Conservation (phyloP, 2,113 vertebrate species). For the Condylura cristata region DNA sequence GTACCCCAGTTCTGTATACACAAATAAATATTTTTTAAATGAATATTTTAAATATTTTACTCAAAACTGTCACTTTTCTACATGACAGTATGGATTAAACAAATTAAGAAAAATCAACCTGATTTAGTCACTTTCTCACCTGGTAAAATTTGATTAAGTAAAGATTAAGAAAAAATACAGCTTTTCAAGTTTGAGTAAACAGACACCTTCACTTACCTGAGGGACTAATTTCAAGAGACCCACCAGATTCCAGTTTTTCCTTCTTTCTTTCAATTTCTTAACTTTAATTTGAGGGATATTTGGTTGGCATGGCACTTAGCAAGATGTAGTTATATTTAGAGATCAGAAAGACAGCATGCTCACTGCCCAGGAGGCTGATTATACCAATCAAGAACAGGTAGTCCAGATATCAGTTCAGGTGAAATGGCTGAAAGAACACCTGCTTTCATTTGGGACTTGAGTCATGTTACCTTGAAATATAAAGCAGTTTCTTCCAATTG, state of each 20-base stretch:
- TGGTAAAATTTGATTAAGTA: not conserved
- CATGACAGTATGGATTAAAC: not conserved
- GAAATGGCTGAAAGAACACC: not conserved
- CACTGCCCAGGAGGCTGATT: not conserved
- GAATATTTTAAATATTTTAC: not conserved
- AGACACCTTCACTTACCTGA: not conserved
- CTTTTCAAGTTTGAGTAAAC: conserved; percentile 37
- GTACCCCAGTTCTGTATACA: too few species aligned
- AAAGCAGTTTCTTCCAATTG: conserved; percentile 3
- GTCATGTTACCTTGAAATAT: not conserved
- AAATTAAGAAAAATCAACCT: not conserved
- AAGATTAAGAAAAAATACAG: not conserved
- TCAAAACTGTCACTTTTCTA: not conserved
- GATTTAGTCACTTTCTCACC: not conserved
- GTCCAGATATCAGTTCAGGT: conserved; percentile 45
- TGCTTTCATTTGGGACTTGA: not conserved
- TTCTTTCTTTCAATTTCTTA: not conserved
- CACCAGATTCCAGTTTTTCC: not conserved
- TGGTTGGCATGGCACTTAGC: conserved; percentile 34
- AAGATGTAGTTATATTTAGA: conserved; percentile 34
- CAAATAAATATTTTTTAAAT: too few species aligned
- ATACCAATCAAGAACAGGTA: not conserved
- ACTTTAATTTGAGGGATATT: conserved; percentile 30
- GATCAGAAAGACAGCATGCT: conserved; percentile 1
- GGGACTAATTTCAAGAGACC: conserved; percentile 20